Evolutionary conservation across 2,113 vertebrate species (phyloP).

Genomic region (Axis porcinus): DNA sequence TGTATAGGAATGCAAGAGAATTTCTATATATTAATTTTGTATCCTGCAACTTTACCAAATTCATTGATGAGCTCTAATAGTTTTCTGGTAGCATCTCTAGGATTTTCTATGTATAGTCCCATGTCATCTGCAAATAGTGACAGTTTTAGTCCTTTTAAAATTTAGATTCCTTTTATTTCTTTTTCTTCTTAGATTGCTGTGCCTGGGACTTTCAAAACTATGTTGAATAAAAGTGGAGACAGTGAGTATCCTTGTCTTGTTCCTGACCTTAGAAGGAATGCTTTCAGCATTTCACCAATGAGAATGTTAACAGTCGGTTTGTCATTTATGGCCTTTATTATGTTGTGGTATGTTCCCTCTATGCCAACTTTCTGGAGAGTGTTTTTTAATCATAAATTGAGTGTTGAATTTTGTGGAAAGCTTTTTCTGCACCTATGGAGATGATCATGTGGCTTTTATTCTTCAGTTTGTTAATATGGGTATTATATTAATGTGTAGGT

Average conservation of each 20-base stretch:
- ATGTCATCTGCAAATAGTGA: not conserved
- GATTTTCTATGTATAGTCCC: not conserved
- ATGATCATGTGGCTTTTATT: not conserved
- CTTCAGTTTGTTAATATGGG: not conserved
- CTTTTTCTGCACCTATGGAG: not conserved
- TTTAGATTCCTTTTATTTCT: not conserved
- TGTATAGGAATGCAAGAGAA: not conserved
- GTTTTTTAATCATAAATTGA: not conserved
- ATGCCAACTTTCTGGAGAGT: not conserved
- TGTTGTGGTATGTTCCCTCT: not conserved
- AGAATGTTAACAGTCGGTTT: not conserved
- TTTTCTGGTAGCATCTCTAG: not conserved
- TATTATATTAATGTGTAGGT: not conserved
- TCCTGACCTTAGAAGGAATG: not conserved
- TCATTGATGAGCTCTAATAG: not conserved
- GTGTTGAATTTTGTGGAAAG: not conserved
- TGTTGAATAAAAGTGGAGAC: not conserved
- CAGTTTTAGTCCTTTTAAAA: not conserved
- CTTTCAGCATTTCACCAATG: not conserved
- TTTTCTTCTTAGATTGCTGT: not conserved
- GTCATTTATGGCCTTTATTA: not conserved
- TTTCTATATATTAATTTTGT: not conserved
- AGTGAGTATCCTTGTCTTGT: not conserved
- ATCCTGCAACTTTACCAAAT: not conserved
- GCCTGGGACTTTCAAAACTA: not conserved